Conservation (phyloP, 2,797 vertebrate genomes). For the Thamnophis elegans region DNA sequence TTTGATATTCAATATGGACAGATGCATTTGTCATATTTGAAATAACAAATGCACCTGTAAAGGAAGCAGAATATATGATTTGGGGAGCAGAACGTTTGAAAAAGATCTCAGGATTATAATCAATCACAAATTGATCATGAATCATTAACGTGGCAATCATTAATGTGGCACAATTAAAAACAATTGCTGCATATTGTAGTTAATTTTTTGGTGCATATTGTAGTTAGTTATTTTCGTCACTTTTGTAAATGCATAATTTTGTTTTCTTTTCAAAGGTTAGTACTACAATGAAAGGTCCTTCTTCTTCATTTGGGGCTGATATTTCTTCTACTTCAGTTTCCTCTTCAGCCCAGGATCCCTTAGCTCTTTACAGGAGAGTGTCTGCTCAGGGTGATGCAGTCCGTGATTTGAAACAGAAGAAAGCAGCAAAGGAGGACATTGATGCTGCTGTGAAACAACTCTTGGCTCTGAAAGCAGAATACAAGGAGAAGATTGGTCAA, state of each 20-base stretch:
- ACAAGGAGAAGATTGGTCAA: conserved; percentile 84
- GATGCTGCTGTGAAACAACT: conserved; percentile 87
- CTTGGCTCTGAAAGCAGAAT: conserved; percentile 82
- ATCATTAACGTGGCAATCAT: not conserved
- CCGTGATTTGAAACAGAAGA: conserved; percentile 85
- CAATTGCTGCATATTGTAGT: not conserved
- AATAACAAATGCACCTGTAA: not conserved
- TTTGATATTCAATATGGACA: not conserved
- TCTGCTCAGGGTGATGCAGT: conserved; percentile 85
- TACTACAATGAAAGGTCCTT: conserved; percentile 54
- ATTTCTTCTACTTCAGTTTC: conserved; percentile 29
- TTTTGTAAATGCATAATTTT: not conserved
- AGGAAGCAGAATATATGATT: not conserved
- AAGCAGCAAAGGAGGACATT: conserved; percentile 86
- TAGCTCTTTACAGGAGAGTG: conserved; percentile 77
- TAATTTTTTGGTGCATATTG: not conserved
- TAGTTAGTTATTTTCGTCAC: not conserved
- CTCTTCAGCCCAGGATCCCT: conserved; percentile 45
- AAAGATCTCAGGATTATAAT: not conserved
- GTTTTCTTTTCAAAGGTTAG: conserved; percentile 44
- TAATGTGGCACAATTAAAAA: not conserved
- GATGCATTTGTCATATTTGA: not conserved
- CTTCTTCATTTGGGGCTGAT: conserved; percentile 23
- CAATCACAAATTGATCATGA: not conserved
- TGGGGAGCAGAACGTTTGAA: not conserved